Conservation (phyloP, 2,797 vertebrate genomes). For the Nasua narica region DNA sequence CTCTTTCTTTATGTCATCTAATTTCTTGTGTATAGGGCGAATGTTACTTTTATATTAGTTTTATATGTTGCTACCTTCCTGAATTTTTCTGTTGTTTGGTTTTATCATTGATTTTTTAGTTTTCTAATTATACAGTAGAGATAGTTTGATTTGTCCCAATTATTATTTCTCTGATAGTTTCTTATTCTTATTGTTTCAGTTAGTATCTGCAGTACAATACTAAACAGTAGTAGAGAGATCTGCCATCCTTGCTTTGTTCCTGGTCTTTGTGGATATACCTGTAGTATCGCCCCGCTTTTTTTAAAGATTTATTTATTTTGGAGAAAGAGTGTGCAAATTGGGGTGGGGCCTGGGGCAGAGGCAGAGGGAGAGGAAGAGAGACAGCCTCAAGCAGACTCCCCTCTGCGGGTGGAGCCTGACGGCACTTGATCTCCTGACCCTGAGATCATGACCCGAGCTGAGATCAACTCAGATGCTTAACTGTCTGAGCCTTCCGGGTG, state of each 20-base stretch:
- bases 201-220: not conserved
- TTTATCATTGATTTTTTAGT: not conserved
- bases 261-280: not conserved
- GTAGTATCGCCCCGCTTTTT: not conserved
- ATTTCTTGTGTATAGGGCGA: not conserved
- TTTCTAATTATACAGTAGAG: not conserved
- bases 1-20: not conserved
- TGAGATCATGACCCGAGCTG: not conserved
- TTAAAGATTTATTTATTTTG: not conserved
- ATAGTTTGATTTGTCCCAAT: not conserved
- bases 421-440: not conserved
- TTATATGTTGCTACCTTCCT: not conserved
- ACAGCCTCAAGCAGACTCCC: not conserved
- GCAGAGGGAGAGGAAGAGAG: not conserved
- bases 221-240: not conserved
- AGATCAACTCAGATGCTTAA: not conserved
- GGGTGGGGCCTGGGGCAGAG: not conserved
- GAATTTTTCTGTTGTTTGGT: not conserved
- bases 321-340: not conserved
- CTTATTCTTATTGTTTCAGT: not conserved
- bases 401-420: not conserved
- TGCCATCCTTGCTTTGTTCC: not conserved
- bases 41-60: not conserved
- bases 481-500: too few species aligned
- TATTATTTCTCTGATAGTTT: not conserved